These are phyloP conservation scores for Sinotaia quadrata DNA, from an alignment of 2,888 invertebrate species.

Conservation along the genomic window DNA sequence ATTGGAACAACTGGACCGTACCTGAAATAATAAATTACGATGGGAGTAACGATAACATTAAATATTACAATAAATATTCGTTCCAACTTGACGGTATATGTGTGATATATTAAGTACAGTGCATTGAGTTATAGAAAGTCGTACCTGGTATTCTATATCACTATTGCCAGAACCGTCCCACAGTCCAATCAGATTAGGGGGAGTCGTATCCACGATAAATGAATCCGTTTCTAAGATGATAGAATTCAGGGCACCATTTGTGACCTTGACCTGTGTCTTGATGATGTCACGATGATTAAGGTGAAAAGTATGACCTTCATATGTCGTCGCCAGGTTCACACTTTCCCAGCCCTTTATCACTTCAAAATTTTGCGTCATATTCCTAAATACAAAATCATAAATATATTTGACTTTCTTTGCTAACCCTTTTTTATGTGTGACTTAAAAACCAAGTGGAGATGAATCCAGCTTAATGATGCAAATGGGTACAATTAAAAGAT, in stretches of 20 bases:
- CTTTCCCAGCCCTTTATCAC: conserved; percentile 39
- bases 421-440: no score
- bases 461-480: no score
- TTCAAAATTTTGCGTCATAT: not conserved
- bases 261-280: conserved; percentile 43
- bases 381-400: not conserved
- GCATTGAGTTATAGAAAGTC: not conserved
- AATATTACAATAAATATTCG: no score
- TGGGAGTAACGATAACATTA: no score
- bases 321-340: conserved; percentile 34
- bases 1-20: no score
- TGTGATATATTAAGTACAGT: no score
- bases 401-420: conserved; percentile 34
- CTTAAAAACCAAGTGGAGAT: no score
- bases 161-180: conserved; percentile 43
- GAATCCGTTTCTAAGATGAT: conserved; percentile 39
- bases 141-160: conserved; percentile 50
- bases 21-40: no score
- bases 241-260: conserved; percentile 51
- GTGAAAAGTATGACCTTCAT: conserved; percentile 53
- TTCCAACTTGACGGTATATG: no score
- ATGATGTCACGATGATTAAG: conserved; percentile 52
- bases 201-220: conserved; percentile 55
- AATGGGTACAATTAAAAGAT: no score
- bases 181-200: conserved; percentile 43